Conservation (phyloP, 2,797 vertebrate species). For the Sebastes nivosus region DNA sequence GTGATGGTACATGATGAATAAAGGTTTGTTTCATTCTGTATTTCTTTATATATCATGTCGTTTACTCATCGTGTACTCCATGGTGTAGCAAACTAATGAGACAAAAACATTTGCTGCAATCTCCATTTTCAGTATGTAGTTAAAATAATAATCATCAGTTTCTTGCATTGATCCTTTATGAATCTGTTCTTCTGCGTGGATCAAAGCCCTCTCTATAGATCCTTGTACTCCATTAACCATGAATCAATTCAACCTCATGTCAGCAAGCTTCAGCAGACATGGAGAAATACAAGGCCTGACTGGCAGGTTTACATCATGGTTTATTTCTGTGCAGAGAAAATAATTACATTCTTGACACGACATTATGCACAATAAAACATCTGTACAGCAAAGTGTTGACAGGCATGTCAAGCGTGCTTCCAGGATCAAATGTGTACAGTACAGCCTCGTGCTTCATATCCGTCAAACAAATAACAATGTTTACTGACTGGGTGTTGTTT, state of each 20-base stretch:
- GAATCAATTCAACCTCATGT: background rate
- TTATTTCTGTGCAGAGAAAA: background rate
- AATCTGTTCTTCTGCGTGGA: background rate
- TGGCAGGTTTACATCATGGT: background rate
- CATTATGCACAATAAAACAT: background rate
- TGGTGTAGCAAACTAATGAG: background rate
- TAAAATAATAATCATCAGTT: background rate
- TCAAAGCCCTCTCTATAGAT: background rate
- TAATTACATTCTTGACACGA: background rate
- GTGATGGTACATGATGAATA: too few relatives aligned
- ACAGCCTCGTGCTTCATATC: background rate
- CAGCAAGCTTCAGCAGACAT: background rate
- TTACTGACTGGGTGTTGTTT: background rate
- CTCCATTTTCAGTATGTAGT: background rate
- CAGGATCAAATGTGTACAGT: background rate
- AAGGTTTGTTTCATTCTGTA: too few relatives aligned
- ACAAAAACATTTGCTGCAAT: rapidly evolving
- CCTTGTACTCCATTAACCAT: background rate
- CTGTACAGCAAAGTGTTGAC: background rate
- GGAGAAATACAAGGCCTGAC: background rate
- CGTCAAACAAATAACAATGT: background rate
- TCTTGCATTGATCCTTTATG: background rate
- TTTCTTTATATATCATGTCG: too few relatives aligned
- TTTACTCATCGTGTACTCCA: too few relatives aligned
- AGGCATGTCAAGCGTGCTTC: background rate